Base-by-base conservation (phyloP, 2,888 invertebrate species). In the Scaptomyza flava region DNA sequence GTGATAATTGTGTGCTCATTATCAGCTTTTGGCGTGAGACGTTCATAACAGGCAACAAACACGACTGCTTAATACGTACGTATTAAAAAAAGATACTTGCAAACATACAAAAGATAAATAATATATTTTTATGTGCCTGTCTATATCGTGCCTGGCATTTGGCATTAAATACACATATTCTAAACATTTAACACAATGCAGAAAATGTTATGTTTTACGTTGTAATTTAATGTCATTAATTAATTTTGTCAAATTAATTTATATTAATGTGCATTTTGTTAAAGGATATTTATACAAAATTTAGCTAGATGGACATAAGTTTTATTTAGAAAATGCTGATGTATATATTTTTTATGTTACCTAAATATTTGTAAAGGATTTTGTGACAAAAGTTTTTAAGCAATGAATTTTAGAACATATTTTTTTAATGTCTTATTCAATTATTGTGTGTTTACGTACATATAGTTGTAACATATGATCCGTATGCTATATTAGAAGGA, bases 1-100 rank as follows among this genome's bases (percentile, higher is more conserved):
- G 81, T 86, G 84, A 81, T 89, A 87, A 85, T 87, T 87, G 75
- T 75, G 69, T 72, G 67, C 76, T 81, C 80, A 89, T 78, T 82
- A 83, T 88, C 79, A 83, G 72, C 74, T 72, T 81, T 89, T 86
- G 81, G 84, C 89, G 84, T 79, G 81, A 73, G 69, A 70, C 62
- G 72, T 68, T 66, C 65, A 46, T 48, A 56, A 47, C 58, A 38
- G 34, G 11, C 43, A 38, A 70, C 58, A 58, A 54, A 48, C 68
- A 82, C 58, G 70, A 62, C 52, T 64, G 65, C 57, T 17, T 38
- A n/a, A n/a, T n/a, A n/a, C n/a, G n/a, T n/a, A n/a, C n/a, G n/a
- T n/a, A n/a, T n/a, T n/a, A n/a, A n/a, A n/a, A n/a, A 2, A 9
- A 3, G 4, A 17, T 9, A 46, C 45, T 11, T 17, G 41, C 42